Evolutionary conservation across 2,888 invertebrate species (phyloP).

Genomic region (Aphidius colemani): DNA sequence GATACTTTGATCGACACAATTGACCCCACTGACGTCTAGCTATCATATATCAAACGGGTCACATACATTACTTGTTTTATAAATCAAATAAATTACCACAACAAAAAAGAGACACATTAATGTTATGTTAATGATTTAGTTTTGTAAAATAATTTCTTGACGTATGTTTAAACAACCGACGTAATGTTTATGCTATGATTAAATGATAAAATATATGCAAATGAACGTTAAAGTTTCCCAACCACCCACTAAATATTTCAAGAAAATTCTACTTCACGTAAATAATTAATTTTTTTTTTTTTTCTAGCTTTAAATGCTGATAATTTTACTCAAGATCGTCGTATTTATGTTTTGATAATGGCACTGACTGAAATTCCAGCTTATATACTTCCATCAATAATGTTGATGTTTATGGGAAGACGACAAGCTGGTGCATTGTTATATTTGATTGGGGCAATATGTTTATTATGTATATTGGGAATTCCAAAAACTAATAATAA

Average conservation of each 20-base stretch:
- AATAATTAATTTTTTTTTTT: slow-evolving; percentile 34
- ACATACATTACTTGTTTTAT: too few species aligned
- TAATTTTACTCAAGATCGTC: slow-evolving; percentile 63
- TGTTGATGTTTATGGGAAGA: slow-evolving; percentile 61
- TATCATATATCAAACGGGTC: too few species aligned
- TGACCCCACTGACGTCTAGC: background rate
- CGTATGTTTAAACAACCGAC: too few species aligned
- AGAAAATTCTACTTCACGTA: too few species aligned
- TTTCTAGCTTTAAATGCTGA: slow-evolving; percentile 62
- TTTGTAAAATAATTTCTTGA: too few species aligned
- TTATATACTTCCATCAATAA: slow-evolving; percentile 62
- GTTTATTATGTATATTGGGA: slow-evolving; percentile 60
- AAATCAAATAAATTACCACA: too few species aligned
- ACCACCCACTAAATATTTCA: too few species aligned
- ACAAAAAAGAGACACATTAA: too few species aligned
- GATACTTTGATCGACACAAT: background rate
- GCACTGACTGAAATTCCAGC: slow-evolving; percentile 64
- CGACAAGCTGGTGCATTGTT: slow-evolving; percentile 60
- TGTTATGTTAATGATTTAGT: too few species aligned
- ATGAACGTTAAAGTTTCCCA: background rate
- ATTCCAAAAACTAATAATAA: slow-evolving; percentile 50
- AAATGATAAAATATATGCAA: too few species aligned
- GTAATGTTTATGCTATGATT: too few species aligned
- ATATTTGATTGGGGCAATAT: slow-evolving; percentile 61
- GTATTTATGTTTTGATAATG: slow-evolving; percentile 61